Base-by-base conservation (phyloP, 2,888 invertebrate species). In the Himalopsyche kuldschensis region DNA sequence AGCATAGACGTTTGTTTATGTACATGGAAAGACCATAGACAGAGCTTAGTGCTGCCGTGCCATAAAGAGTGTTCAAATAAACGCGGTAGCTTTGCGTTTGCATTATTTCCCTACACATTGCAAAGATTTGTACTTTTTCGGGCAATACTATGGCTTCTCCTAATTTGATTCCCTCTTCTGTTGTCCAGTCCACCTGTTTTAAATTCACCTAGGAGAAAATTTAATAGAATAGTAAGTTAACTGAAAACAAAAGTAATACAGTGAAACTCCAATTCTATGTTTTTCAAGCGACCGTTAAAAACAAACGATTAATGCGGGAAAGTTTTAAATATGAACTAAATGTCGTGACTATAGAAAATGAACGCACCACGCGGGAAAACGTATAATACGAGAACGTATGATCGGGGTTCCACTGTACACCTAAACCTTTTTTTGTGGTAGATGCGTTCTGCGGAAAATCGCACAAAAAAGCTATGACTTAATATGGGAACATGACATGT, bases 61-160 rank as follows among this genome's bases (percentile, higher is more conserved):
- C 92, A 87, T 92, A 92, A 1, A 91, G 80, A 0, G 93, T 91
- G 86, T 95, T 94, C 76, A 93, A 88, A 1, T 93, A 89, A 2
- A 94, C 89, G 88, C 94, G 93, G 84, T 92, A 89, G 55, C 93
- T 93, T 85, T 93, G 91, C 3, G 93, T 89, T 90, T 94, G 93
- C 83, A 95, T 88, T 80, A 97, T 92, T 89, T 96, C 95, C 87
- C 94, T 92, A 83, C 96, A 96, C 32, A 97, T 93, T 0, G 95
- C 96, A 91, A 96, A 97, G 84, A 95, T 91, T 89, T 96, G 94
- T 11, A 96, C 97, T 85, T 95, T 93, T 85, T 96, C 95, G 17
- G 95, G 94, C n/a, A 97, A 88, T 3, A 96, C 89, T 35, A 97
- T 88, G 0, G 96, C 93, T 17, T 95, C 90, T 79, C 94, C 89